A percentile compares a stretch with the other conserved stretches of the same genome.
phyloP scores from a whole-genome alignment of 2,888 invertebrate species.

The Pristionchus japonicus region DNA sequence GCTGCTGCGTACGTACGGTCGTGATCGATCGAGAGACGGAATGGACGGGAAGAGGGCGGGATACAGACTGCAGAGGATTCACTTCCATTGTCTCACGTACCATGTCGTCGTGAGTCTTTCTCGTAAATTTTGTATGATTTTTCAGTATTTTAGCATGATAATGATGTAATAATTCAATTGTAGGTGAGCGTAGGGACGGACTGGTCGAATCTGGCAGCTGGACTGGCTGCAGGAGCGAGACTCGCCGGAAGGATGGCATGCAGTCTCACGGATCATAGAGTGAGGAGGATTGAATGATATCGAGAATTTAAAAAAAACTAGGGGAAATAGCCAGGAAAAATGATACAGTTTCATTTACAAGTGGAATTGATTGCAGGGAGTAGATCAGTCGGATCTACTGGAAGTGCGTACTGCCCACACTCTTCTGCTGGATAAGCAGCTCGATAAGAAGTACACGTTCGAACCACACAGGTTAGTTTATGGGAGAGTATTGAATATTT shows the following conservation, averaged over 20 bases:
- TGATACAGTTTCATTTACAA: neutral
- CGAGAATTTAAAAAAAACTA: neutral
- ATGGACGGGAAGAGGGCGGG: constrained; percentile 63
- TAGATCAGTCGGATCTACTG: constrained; percentile 71
- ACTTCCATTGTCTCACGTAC: constrained; percentile 78
- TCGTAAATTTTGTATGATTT: neutral
- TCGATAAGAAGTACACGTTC: constrained; percentile 71
- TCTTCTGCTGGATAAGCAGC: constrained; percentile 74
- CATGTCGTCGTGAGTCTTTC: constrained; percentile 76
- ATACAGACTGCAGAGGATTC: constrained; percentile 76
- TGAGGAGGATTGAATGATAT: neutral
- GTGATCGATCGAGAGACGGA: constrained; percentile 70
- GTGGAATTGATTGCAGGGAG: constrained; percentile 1
- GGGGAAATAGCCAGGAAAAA: neutral
- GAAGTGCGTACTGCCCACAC: constrained; percentile 75
- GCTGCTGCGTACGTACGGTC: constrained; percentile 76
- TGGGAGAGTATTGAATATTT: neutral
- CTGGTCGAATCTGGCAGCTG: constrained; percentile 77
- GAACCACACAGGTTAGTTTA: constrained; percentile 68
- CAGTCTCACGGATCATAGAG: constrained; percentile 58
- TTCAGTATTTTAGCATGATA: neutral
- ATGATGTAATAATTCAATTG: neutral
- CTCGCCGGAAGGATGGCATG: constrained; percentile 77
- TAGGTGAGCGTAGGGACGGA: constrained; percentile 72
- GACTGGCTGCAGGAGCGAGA: constrained; percentile 77